Percentiles rank a stretch among this genome's conserved stretches.
These are phyloP conservation scores for Channallabes apus DNA, from an alignment of 2,797 vertebrate genomes.

Conservation along the genomic window DNA sequence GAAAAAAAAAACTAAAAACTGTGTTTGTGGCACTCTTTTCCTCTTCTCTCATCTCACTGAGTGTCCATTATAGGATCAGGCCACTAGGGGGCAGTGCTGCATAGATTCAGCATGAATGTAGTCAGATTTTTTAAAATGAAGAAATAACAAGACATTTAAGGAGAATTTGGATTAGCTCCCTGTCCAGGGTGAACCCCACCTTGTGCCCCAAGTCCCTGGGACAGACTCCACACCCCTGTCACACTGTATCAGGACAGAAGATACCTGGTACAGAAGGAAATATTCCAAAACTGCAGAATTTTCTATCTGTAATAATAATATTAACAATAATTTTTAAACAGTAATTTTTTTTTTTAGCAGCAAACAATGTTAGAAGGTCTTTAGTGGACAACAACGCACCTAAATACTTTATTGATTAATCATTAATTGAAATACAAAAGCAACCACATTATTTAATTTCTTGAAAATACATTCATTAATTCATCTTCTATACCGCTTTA, in stretches of 20 bases:
- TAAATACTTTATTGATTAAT: not conserved
- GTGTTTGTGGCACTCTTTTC: too few species aligned
- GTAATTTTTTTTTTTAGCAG: not conserved
- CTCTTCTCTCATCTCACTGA: not conserved
- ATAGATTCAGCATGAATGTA: not conserved
- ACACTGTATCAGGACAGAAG: too few species aligned
- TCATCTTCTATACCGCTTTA: too few species aligned
- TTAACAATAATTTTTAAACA: not conserved
- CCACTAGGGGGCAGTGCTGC: slow-evolving; percentile 47
- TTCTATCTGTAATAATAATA: not conserved
- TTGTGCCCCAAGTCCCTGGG: too few species aligned
- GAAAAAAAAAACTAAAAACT: not conserved
- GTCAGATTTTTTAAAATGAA: not conserved
- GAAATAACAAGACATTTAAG: not conserved
- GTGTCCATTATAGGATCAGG: not conserved
- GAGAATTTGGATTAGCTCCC: not conserved
- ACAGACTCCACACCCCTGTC: too few species aligned
- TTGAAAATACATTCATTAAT: too few species aligned
- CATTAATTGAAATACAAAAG: not conserved
- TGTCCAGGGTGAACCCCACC: too few species aligned
- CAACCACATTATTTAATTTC: not conserved
- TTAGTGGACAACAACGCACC: not conserved
- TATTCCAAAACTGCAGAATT: not conserved
- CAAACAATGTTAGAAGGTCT: not conserved
- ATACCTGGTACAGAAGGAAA: too few species aligned